Evolutionary conservation across 2,113 vertebrate species (phyloP).

Genomic region (Noturus placidus): DNA sequence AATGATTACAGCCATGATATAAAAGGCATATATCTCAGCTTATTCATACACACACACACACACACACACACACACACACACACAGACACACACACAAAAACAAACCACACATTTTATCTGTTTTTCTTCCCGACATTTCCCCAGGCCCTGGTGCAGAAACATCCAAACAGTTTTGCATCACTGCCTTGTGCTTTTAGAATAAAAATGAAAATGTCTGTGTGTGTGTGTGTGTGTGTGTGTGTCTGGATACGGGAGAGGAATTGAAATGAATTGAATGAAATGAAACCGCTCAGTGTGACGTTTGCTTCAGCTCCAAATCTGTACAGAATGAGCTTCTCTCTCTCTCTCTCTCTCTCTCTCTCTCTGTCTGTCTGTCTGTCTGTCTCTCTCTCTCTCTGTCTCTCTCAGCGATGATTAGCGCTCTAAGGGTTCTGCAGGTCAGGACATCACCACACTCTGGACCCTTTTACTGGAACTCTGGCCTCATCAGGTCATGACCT

Average conservation of each 20-base stretch:
- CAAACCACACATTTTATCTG: neutral
- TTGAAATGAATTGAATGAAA: too few species aligned
- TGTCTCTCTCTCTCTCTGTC: neutral
- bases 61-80: neutral
- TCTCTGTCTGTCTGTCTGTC: neutral
- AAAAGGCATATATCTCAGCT: neutral
- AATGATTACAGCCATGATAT: neutral
- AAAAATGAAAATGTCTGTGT: neutral
- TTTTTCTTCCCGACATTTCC: slow-evolving; percentile 5
- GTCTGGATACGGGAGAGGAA: neutral
- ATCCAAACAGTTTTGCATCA: slow-evolving; percentile 12
- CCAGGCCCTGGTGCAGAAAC: neutral
- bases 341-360: neutral
- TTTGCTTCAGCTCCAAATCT: neutral
- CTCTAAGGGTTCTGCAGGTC: neutral
- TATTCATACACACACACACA: neutral
- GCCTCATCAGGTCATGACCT: neutral
- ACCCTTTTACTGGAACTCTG: neutral
- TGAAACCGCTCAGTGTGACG: neutral
- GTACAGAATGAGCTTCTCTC: neutral
- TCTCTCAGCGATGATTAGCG: neutral
- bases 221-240: neutral
- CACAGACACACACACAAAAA: neutral
- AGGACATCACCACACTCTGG: neutral
- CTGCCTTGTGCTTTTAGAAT: neutral